Percentiles rank a stretch among this genome's conserved stretches.
phyloP scores from a whole-genome alignment of 2,113 vertebrate species.

The Mustelus asterias region DNA sequence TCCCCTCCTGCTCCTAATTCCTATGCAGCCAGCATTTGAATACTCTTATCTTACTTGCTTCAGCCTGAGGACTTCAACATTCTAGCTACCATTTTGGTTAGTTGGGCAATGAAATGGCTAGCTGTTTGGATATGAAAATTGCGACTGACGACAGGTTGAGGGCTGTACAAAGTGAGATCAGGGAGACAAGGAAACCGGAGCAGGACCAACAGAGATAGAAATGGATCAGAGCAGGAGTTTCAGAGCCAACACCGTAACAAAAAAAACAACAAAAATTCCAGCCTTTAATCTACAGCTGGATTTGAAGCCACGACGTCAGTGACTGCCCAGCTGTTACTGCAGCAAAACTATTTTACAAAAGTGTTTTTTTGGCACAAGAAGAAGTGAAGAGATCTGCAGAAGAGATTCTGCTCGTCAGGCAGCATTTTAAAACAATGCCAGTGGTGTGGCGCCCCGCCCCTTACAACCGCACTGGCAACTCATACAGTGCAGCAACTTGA shows the following conservation, averaged over 20 bases:
- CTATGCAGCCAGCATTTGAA: not conserved
- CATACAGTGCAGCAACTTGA: not conserved
- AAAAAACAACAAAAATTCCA: not conserved
- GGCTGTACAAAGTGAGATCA: not conserved
- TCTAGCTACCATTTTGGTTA: not conserved
- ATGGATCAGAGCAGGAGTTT: not conserved
- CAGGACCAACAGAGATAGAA: not conserved
- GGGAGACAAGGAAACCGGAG: too few relatives aligned
- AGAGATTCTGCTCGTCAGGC: not conserved
- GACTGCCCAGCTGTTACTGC: not conserved
- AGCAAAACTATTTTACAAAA: conserved; percentile 1
- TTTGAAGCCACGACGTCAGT: not conserved
- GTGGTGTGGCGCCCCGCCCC: not conserved
- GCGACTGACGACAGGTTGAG: not conserved
- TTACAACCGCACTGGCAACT: not conserved
- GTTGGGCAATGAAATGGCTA: not conserved
- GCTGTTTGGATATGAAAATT: not conserved
- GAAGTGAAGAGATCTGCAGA: not conserved
- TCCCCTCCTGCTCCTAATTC: too few relatives aligned
- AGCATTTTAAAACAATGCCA: not conserved
- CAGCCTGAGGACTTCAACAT: not conserved
- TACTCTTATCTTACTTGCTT: not conserved
- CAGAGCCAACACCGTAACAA: not conserved
- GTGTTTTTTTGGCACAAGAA: not conserved
- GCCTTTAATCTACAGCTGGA: not conserved